phyloP scores from a whole-genome alignment of 2,888 invertebrate genomes.

The Heliconius hortense region DNA sequence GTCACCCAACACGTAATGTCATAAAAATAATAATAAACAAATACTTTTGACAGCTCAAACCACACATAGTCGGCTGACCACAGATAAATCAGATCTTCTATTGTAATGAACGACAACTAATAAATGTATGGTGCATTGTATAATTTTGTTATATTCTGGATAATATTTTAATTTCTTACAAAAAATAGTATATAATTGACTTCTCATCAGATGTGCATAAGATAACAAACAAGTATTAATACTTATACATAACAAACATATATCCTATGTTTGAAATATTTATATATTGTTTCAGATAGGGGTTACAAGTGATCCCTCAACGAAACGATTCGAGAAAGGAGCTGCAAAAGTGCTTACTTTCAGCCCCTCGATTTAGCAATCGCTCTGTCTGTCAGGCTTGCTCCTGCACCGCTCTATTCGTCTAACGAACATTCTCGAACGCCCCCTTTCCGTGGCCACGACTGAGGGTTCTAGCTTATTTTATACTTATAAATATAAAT shows the following conservation, averaged over 20 bases:
- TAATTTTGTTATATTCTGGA: too few relatives aligned
- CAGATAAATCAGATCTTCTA: not conserved
- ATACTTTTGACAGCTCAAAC: slow-evolving; percentile 3
- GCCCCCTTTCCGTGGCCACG: slow-evolving; percentile 78
- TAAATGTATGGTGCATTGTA: too few relatives aligned
- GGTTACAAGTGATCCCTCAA: slow-evolving; percentile 64
- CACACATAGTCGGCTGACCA: not conserved
- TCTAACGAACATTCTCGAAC: slow-evolving; percentile 67
- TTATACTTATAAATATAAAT: slow-evolving; percentile 47
- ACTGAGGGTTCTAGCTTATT: slow-evolving; percentile 60
- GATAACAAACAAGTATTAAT: too few relatives aligned
- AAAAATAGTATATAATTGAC: too few relatives aligned
- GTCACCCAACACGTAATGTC: slow-evolving; percentile 1
- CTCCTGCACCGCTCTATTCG: slow-evolving; percentile 76
- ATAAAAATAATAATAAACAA: slow-evolving; percentile 3
- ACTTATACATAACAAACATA: too few relatives aligned
- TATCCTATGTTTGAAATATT: not conserved
- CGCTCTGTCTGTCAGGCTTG: slow-evolving; percentile 75
- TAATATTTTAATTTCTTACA: too few relatives aligned
- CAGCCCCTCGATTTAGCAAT: slow-evolving; percentile 64
- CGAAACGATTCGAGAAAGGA: slow-evolving; percentile 77
- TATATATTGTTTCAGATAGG: slow-evolving; percentile 69
- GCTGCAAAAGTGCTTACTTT: slow-evolving; percentile 55
- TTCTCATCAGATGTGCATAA: not conserved
- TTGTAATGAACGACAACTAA: not conserved